Evolutionary conservation across 2,888 invertebrate species (phyloP), one percentile per base, ranked within the genome.

Genomic region (Drosophila quinaria): DNA sequence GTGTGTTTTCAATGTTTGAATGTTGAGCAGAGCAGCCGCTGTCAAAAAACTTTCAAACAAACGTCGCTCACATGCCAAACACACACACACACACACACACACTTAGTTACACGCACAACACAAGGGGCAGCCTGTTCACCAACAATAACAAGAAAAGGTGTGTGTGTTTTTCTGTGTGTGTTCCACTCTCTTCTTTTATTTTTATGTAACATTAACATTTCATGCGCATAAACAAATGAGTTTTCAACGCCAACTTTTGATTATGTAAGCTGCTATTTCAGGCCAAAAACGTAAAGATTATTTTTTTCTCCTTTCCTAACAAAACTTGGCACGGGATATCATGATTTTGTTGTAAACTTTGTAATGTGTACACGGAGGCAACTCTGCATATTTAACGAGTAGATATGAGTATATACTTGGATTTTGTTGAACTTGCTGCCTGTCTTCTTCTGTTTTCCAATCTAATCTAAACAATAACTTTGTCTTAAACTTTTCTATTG

Each of bases 21-120:
- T 74, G 77, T 66, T 46, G 64, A 78, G 72, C 77, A 65, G 66
- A 78, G 72, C 77, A 65, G 68, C 33, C 66, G 70, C 78, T 83
- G 89, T 88, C 84, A 86, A 76, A 84, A 84, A 86, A 89, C 87
- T 88, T 85, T 88, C 67, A 78, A 80, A 83, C 89, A 85, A 88
- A 84, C 86, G 83, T 88, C 87, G 88, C 86, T 88, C 86, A 80
- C 80, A 86, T 86, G 83, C 86, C 87, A 80, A 69, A 74, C 67
- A 49, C 69, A 77, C 42, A 54, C 44, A 70, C 55, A 70, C 39
- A 54, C 41, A 19, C 39, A 31, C 44, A 37, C 44, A 29, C 37
- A 47, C 33, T 25, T 25, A 25, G 25, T 25, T 25, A 33, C 63
- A 59, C 51, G 46, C 52, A 31, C 33, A 39, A 59, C 8, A 73